Evolutionary conservation across 2,797 vertebrate genomes (phyloP).

Genomic region (Pangasius mekongensis): DNA sequence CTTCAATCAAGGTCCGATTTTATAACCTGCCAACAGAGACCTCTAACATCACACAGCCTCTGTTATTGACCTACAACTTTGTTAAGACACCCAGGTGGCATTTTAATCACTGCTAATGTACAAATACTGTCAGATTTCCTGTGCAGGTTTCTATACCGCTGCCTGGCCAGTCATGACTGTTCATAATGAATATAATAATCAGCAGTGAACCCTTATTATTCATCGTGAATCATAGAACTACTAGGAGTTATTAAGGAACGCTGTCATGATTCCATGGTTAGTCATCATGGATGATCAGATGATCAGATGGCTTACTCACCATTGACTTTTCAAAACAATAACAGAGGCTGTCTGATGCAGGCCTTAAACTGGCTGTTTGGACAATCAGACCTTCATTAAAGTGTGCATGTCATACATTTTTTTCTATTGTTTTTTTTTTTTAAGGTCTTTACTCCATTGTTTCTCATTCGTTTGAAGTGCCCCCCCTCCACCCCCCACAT

Average conservation of each 20-base stretch:
- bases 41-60: neutral
- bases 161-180: neutral
- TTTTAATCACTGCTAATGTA: neutral
- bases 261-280: neutral
- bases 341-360: neutral
- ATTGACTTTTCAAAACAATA: neutral
- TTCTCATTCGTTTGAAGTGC: neutral
- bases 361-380: neutral
- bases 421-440: too few relatives aligned
- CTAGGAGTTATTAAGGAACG: neutral
- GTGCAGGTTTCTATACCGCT: neutral
- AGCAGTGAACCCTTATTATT: neutral
- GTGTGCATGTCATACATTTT: neutral
- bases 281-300: neutral
- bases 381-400: neutral
- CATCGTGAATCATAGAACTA: neutral
- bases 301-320: neutral
- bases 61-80: conserved; percentile 24
- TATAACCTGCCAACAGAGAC: conserved; percentile 5
- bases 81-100: too few relatives aligned
- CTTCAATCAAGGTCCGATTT: conserved; percentile 20
- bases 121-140: neutral
- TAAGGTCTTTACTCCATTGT: neutral
- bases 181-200: neutral
- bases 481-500: neutral